phyloP scores from a whole-genome alignment of 2,888 invertebrate genomes.

The Acanthosoma haemorrhoidale region DNA sequence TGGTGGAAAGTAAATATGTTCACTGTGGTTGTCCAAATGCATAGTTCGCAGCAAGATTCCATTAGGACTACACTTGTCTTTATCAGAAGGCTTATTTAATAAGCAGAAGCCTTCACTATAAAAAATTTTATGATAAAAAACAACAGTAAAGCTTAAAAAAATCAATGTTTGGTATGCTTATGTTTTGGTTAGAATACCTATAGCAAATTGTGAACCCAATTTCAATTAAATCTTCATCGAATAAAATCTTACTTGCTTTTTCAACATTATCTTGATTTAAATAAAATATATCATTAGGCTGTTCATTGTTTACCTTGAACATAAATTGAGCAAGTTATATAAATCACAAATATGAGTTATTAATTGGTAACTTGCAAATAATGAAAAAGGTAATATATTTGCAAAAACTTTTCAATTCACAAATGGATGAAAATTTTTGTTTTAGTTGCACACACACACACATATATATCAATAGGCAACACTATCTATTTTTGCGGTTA shows the following conservation, averaged over 20 bases:
- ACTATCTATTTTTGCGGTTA: too few relatives aligned
- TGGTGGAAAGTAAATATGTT: conserved; percentile 2
- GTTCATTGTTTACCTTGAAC: neutral
- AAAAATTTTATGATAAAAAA: neutral
- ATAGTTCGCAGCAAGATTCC: conserved; percentile 45
- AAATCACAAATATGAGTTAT: too few relatives aligned
- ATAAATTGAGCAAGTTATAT: too few relatives aligned
- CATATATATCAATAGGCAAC: too few relatives aligned
- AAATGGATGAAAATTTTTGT: too few relatives aligned
- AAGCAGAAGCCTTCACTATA: conserved; percentile 34
- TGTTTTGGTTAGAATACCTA: conserved; percentile 2
- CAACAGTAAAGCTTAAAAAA: neutral
- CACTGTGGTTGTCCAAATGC: conserved; percentile 42
- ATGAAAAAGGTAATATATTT: too few relatives aligned
- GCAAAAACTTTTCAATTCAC: too few relatives aligned
- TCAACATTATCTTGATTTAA: neutral
- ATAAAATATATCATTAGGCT: neutral
- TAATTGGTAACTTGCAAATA: too few relatives aligned
- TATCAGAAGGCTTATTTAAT: conserved; percentile 29
- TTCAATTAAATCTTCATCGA: neutral
- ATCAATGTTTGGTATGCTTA: neutral
- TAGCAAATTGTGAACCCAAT: conserved; percentile 34
- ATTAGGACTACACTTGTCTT: conserved; percentile 36
- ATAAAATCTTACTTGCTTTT: neutral
- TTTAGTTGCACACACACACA: too few relatives aligned